These are phyloP conservation scores for Phortica variegata DNA, from an alignment of 1,140 invertebrate species.

Conservation along the genomic window DNA sequence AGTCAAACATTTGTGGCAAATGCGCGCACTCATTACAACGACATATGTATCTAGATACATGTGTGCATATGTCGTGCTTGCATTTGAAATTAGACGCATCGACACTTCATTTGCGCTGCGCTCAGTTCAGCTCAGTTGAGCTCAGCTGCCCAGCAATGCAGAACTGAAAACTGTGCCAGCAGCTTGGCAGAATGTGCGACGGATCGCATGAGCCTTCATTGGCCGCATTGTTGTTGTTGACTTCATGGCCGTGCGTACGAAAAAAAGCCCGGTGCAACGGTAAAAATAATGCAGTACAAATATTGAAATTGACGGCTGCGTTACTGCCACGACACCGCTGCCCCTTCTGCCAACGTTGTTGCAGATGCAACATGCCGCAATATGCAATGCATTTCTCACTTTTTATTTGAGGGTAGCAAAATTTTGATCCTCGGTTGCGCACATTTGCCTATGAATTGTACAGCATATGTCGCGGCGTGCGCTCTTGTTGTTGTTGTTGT, in stretches of 20 bases:
- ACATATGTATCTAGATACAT: too few relatives aligned
- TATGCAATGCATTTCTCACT: conserved; percentile 3
- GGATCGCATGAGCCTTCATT: too few relatives aligned
- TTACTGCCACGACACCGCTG: conserved; percentile 20
- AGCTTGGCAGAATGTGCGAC: too few relatives aligned
- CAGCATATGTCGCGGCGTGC: conserved; percentile 49
- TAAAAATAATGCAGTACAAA: conserved; percentile 38
- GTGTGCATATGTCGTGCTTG: too few relatives aligned
- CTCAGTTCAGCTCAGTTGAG: too few relatives aligned
- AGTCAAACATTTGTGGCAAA: too few relatives aligned
- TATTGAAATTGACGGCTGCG: conserved; percentile 41
- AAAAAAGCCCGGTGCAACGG: conserved; percentile 26
- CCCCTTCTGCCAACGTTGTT: conserved; percentile 7
- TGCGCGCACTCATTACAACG: too few relatives aligned
- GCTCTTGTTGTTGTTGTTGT: conserved; percentile 41
- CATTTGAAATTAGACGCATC: too few relatives aligned
- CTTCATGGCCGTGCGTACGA: conserved; percentile 3
- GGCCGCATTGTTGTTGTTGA: not conserved
- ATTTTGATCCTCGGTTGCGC: conserved; percentile 27
- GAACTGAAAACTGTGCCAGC: too few relatives aligned
- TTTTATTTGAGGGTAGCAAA: conserved; percentile 52
- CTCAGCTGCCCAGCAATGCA: too few relatives aligned
- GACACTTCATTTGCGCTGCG: too few relatives aligned
- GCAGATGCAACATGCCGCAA: conserved; percentile 36
- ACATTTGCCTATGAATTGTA: conserved; percentile 43